Conservation (phyloP, 1,140 invertebrate genomes). For the Danaus plexippus region DNA sequence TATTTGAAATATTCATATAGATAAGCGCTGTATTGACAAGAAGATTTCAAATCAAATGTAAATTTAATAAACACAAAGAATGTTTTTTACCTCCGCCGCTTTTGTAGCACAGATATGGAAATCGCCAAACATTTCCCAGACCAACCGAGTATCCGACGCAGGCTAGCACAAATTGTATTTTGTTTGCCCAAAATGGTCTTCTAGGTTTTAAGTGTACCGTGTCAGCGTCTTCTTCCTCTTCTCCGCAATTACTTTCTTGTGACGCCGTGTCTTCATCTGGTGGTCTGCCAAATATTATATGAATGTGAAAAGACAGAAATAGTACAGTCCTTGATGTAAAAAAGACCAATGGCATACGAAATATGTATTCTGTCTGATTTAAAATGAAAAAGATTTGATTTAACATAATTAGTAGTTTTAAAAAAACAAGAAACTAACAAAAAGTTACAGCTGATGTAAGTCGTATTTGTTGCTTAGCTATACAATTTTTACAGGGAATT, state of each 20-base stretch:
- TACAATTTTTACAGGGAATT: no score
- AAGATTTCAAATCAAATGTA: slow-evolving; percentile 1
- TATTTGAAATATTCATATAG: no score
- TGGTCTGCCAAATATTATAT: slow-evolving; percentile 63
- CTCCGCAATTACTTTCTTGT: slow-evolving; percentile 76
- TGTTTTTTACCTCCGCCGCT: slow-evolving; percentile 82
- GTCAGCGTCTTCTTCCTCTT: slow-evolving; percentile 76
- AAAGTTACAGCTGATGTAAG: neutral
- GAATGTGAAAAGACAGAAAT: neutral
- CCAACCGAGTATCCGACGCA: slow-evolving; percentile 94
- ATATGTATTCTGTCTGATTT: no score
- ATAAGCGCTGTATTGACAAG: neutral
- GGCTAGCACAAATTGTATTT: slow-evolving; percentile 90
- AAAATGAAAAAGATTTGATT: neutral
- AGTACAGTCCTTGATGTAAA: neutral
- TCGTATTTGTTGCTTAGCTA: no score
- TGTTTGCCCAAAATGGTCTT: slow-evolving; percentile 89
- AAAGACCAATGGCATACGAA: neutral
- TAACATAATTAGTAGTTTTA: neutral
- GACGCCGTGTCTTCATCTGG: slow-evolving; percentile 78
- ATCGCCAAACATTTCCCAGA: slow-evolving; percentile 92
- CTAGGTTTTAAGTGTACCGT: slow-evolving; percentile 79
- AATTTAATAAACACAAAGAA: slow-evolving; percentile 9
- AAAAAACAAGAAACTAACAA: neutral
- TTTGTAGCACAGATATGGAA: slow-evolving; percentile 88